A percentile compares a stretch with the other conserved stretches of the same genome.
These are phyloP conservation scores for Nomada flava DNA, from an alignment of 2,888 invertebrate genomes.

Conservation along the genomic window DNA sequence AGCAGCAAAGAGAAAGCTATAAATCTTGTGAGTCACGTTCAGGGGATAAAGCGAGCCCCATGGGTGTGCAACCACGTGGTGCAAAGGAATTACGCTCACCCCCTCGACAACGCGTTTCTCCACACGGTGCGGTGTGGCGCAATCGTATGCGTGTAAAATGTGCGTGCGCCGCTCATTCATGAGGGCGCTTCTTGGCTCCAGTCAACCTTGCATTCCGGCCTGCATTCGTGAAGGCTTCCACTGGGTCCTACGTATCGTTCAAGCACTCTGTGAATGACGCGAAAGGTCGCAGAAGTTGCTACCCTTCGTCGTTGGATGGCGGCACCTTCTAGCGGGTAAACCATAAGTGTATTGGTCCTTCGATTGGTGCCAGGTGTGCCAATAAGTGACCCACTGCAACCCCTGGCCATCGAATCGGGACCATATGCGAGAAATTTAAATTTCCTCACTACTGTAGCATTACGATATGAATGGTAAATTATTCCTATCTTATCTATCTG, in stretches of 20 bases:
- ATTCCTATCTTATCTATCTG: too few species aligned
- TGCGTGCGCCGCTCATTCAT: slow-evolving; percentile 71
- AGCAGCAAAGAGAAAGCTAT: slow-evolving; percentile 74
- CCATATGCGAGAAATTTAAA: too few species aligned
- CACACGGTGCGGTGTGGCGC: slow-evolving; percentile 21
- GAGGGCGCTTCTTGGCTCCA: slow-evolving; percentile 39
- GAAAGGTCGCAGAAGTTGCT: slow-evolving; percentile 8
- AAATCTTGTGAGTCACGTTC: slow-evolving; percentile 82
- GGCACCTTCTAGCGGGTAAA: slow-evolving; percentile 53
- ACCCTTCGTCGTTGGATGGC: slow-evolving; percentile 68
- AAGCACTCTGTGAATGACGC: neutral
- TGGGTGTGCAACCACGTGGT: slow-evolving; percentile 79
- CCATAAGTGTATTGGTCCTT: neutral
- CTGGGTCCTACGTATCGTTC: slow-evolving; percentile 14
- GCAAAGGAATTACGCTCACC: slow-evolving; percentile 78
- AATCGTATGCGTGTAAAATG: slow-evolving; percentile 61
- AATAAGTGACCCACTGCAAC: too few species aligned
- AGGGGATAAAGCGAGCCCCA: slow-evolving; percentile 71
- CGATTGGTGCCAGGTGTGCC: too few species aligned
- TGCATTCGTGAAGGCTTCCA: neutral
- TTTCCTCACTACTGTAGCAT: too few species aligned
- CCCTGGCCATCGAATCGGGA: too few species aligned
- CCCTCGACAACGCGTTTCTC: slow-evolving; percentile 53
- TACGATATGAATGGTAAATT: too few species aligned
- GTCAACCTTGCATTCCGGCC: slow-evolving; percentile 9